Conservation (phyloP, 2,888 invertebrate genomes). For the Plutella xylostella region DNA sequence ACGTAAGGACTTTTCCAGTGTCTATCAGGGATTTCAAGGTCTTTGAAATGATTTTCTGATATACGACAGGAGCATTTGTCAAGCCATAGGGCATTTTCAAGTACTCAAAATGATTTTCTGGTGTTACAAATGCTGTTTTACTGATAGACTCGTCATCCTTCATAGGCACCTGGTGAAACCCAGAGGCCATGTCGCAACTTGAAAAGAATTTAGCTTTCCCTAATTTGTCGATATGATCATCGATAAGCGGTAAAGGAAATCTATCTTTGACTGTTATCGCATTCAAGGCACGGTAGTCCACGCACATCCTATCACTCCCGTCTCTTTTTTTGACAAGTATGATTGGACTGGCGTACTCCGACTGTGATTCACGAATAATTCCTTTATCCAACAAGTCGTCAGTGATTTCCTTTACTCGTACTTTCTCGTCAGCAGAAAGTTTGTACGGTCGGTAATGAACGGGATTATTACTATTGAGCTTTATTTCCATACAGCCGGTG, state of each 20-base stretch:
- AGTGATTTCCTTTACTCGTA: background rate
- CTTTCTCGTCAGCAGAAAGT: background rate
- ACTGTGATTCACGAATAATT: conserved; percentile 7
- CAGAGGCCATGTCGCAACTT: background rate
- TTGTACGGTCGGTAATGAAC: background rate
- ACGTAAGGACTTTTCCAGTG: background rate
- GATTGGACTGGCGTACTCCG: conserved; percentile 9
- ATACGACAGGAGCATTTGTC: background rate
- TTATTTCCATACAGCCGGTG: too few relatives aligned
- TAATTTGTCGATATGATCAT: background rate
- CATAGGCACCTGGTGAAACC: background rate
- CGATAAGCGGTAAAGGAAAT: background rate
- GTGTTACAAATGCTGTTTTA: background rate
- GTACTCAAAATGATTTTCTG: background rate
- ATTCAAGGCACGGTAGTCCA: conserved; percentile 3
- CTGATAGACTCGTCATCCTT: background rate
- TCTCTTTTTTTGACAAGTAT: conserved; percentile 11
- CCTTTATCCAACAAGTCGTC: conserved; percentile 4
- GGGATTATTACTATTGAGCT: background rate
- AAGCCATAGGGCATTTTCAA: background rate
- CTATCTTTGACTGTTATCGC: background rate
- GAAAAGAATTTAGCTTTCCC: background rate
- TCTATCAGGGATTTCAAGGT: background rate
- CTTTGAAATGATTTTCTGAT: background rate
- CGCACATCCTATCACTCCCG: conserved; percentile 1